Base-by-base conservation (phyloP, 2,797 vertebrate genomes). In the Chrosomus eos region DNA sequence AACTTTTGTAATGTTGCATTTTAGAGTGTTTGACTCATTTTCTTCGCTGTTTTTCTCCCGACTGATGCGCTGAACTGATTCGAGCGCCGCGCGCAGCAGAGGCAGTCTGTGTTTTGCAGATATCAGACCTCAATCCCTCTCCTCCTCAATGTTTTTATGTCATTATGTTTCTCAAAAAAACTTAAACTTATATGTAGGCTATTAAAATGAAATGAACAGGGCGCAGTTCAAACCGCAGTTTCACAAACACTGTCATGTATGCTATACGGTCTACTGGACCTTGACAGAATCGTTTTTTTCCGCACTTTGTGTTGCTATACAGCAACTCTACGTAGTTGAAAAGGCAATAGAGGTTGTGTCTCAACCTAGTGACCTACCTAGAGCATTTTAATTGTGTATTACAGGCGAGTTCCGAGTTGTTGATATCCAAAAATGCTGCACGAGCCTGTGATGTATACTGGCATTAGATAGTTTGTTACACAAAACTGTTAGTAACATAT, bases 191-290 rank as follows among this genome's bases (percentile, higher is more conserved):
- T 62, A 38, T 78, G 10, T 78, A 21, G 1, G 7, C 36, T 62
- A 16, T 19, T 43, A 40, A 16, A 62, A 11, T 78, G 55, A 28
- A 43, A 7, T 62, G n/a, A 43, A 62, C 40, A 48, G 33, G 21
- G 6, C 43, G 31, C 71, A n/a, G 40, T 80, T 13, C 21, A 81
- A 70, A 79, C 60, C 38, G 62, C 60, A 31, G 64, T 43, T 76
- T 68, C 67, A 58, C 31, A 33, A 19, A 48, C 62, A 28, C n/a
- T 62, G 38, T 64, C 16, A 33, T 23, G 16, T 58, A 55, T 2
- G n/a, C 73, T 55, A 33, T 33, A 36, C n/a, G 68, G 82, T 67
- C 62, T 77, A 67, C n/a, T 77, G 62, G 51, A 83, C 82, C 72
- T 58, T 77, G 62, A 77, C 62, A 31, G 16, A 67, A 19, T 83